A percentile compares a stretch with the other conserved stretches of the same genome.
phyloP scores from a whole-genome alignment of 2,888 invertebrate species.

The Teinopalpus imperialis region DNA sequence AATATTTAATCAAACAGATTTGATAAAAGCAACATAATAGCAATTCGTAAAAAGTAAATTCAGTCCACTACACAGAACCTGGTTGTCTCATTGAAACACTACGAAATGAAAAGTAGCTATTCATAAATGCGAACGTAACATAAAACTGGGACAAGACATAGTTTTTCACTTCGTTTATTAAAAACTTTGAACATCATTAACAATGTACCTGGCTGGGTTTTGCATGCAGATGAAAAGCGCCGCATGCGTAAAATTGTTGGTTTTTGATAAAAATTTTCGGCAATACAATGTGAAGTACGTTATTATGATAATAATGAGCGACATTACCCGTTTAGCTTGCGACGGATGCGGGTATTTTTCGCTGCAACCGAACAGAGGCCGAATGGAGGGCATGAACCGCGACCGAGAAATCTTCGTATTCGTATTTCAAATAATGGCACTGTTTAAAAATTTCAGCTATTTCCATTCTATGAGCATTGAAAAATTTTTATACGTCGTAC shows the following conservation, averaged over 20 bases:
- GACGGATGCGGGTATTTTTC: slow-evolving; percentile 67
- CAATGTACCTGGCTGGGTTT: slow-evolving; percentile 23
- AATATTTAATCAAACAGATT: slow-evolving; percentile 8
- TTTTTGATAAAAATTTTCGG: slow-evolving; percentile 26
- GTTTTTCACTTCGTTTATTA: slow-evolving; percentile 27
- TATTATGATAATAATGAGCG: slow-evolving; percentile 71
- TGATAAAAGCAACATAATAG: slow-evolving; percentile 9
- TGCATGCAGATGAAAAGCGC: slow-evolving; percentile 26
- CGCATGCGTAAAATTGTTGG: slow-evolving; percentile 51
- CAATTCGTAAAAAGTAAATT: slow-evolving; percentile 16
- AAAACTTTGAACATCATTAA: slow-evolving; percentile 27
- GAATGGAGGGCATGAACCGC: slow-evolving; percentile 41
- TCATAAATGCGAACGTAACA: slow-evolving; percentile 23
- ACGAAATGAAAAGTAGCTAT: slow-evolving; percentile 22
- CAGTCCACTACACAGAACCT: slow-evolving; percentile 19
- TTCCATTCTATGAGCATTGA: slow-evolving; percentile 11
- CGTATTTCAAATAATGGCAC: slow-evolving; percentile 23
- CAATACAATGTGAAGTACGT: slow-evolving; percentile 49
- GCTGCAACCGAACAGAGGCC: slow-evolving; percentile 50
- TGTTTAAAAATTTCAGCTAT: slow-evolving; percentile 15
- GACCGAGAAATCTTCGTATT: slow-evolving; percentile 38
- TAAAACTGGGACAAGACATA: slow-evolving; percentile 27
- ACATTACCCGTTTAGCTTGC: slow-evolving; percentile 67
- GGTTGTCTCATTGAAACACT: slow-evolving; percentile 22
- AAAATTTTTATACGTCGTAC: slow-evolving; percentile 5